Percentiles rank a stretch among this genome's conserved stretches.
phyloP scores from a whole-genome alignment of 2,797 vertebrate genomes.

The Mormyrus hasselquistii region DNA sequence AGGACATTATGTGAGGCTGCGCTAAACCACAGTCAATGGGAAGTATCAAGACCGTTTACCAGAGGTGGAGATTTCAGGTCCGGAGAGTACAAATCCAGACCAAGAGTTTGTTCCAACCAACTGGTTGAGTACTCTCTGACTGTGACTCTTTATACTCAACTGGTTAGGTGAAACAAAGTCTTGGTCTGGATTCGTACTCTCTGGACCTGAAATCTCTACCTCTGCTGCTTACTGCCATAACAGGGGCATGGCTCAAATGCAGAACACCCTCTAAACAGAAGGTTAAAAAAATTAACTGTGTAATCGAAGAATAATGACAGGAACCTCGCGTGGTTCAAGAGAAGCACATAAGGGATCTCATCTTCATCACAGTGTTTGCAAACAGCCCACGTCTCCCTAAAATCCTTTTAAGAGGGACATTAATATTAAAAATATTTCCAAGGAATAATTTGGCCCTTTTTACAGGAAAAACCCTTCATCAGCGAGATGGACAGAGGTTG shows the following conservation, averaged over 20 bases:
- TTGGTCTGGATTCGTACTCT: not conserved
- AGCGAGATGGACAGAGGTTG: not conserved
- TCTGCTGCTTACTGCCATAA: not conserved
- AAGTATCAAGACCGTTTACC: not conserved
- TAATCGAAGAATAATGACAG: not conserved
- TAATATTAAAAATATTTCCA: not conserved
- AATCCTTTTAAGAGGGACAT: not conserved
- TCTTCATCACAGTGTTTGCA: not conserved
- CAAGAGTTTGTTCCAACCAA: not conserved
- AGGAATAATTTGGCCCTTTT: not conserved
- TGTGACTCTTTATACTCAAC: not conserved
- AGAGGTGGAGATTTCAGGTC: not conserved
- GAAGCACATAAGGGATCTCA: not conserved
- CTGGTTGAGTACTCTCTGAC: not conserved
- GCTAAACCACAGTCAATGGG: not conserved
- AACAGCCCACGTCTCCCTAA: not conserved
- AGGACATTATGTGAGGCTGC: not conserved
- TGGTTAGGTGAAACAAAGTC: not conserved
- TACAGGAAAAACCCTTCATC: not conserved
- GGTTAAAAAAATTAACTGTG: not conserved
- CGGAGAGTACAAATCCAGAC: not conserved
- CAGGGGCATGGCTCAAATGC: not conserved
- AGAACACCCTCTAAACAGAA: not conserved
- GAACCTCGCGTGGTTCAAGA: not conserved
- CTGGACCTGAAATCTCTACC: not conserved